Conservation (phyloP, 2,888 invertebrate genomes). For the Cacoxenus indagator region DNA sequence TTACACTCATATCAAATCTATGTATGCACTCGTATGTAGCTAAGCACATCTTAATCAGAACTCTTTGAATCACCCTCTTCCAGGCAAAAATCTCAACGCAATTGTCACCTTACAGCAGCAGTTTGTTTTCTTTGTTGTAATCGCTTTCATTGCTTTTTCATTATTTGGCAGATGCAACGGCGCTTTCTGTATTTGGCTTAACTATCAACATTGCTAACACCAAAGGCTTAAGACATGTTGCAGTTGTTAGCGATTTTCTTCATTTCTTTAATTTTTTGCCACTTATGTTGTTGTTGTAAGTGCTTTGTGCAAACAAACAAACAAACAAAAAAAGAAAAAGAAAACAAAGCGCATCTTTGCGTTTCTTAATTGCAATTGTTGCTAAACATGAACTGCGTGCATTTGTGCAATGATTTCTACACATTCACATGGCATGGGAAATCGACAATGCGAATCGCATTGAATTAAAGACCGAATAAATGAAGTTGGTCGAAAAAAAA, state of each 20-base stretch:
- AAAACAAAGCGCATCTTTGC: background rate
- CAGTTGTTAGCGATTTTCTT: slow-evolving; percentile 8
- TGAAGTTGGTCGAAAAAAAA: background rate
- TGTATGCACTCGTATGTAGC: too few species aligned
- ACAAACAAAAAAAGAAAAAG: too few species aligned
- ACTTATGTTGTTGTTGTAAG: background rate
- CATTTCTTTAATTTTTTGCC: background rate
- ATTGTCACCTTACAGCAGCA: background rate
- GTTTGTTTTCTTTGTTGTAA: background rate
- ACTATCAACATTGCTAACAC: background rate
- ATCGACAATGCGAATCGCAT: background rate
- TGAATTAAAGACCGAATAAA: background rate
- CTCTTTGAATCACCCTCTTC: too few species aligned
- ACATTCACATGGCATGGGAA: background rate
- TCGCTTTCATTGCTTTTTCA: slow-evolving; percentile 12
- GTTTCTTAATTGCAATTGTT: slow-evolving; percentile 55
- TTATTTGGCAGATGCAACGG: background rate
- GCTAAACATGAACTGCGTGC: slow-evolving; percentile 55
- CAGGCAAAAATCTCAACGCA: slow-evolving; percentile 9
- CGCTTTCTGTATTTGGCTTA: slow-evolving; percentile 6
- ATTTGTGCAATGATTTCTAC: slow-evolving; percentile 54
- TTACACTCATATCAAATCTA: too few species aligned
- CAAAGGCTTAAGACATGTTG: slow-evolving; percentile 3
- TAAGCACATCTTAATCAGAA: too few species aligned
- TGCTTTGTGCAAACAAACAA: background rate